phyloP scores from a whole-genome alignment of 1,140 invertebrate species.

The Scylla paramamosain region DNA sequence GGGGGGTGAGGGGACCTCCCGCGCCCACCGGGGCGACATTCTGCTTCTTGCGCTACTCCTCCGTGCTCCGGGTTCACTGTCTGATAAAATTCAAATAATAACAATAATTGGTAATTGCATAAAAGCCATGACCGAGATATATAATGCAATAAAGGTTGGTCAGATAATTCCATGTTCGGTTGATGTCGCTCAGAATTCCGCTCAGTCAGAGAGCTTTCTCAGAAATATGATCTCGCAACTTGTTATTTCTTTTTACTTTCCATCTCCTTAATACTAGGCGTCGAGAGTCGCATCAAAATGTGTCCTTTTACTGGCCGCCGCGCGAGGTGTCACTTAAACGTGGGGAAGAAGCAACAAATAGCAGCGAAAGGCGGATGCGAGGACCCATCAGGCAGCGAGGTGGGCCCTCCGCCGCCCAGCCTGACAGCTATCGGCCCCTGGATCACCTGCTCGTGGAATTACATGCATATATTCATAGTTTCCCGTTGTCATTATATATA shows the following conservation, averaged over 20 bases:
- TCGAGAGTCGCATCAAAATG: background rate
- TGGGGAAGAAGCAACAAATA: background rate
- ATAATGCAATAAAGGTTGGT: background rate
- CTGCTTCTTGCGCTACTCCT: background rate
- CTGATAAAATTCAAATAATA: slow-evolving; percentile 16
- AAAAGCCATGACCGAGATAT: background rate
- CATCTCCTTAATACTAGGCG: slow-evolving; percentile 20
- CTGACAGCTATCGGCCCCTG: slow-evolving; percentile 17
- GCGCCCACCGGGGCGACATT: background rate
- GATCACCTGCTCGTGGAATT: slow-evolving; percentile 19
- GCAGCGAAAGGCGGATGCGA: background rate
- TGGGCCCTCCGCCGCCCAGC: background rate
- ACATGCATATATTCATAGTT: slow-evolving; percentile 24
- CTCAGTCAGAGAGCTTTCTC: background rate
- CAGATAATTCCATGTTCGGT: slow-evolving; percentile 1
- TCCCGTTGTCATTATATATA: slow-evolving; percentile 15
- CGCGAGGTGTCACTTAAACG: background rate
- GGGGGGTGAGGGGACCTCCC: background rate
- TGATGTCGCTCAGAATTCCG: background rate
- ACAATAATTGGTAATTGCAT: slow-evolving; percentile 24
- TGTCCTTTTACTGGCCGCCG: background rate
- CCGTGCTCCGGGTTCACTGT: background rate
- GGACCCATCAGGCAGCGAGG: background rate
- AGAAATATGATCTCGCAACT: background rate
- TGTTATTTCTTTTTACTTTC: background rate